Conservation (phyloP, 2,888 invertebrate species). For the Choristoneura rosaceana region DNA sequence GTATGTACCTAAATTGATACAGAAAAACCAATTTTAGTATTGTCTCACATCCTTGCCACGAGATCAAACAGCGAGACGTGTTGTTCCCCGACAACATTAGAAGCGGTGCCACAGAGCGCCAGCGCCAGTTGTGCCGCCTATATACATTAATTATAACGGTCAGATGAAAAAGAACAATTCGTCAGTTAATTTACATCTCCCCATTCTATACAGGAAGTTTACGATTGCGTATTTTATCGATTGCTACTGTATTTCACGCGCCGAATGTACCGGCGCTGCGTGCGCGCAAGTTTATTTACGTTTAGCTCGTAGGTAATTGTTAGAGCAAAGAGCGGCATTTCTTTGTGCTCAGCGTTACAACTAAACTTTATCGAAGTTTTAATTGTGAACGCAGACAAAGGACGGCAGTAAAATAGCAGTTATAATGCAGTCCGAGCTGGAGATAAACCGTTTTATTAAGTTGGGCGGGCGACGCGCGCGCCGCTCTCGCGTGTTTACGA, state of each 20-base stretch:
- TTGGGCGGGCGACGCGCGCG: conserved; percentile 67
- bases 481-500: conserved; percentile 64
- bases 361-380: conserved; percentile 81
- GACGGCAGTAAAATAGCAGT: conserved; percentile 70
- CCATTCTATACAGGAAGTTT: conserved; percentile 79
- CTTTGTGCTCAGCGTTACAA: conserved; percentile 73
- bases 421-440: conserved; percentile 72
- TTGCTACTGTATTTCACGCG: conserved; percentile 71
- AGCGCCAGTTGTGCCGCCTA: conserved; percentile 5
- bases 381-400: conserved; percentile 82
- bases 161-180: conserved; percentile 81
- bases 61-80: conserved; percentile 2
- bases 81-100: conserved; percentile 1
- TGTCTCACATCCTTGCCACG: background rate
- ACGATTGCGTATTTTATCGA: conserved; percentile 81
- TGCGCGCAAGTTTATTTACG: conserved; percentile 72
- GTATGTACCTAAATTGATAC: background rate
- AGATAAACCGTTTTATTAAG: conserved; percentile 81
- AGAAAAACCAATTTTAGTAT: background rate
- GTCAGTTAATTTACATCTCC: conserved; percentile 80
- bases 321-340: conserved; percentile 77
- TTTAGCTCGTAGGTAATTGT: conserved; percentile 65
- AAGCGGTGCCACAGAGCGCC: background rate
- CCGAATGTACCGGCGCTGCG: conserved; percentile 53
- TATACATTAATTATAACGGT: conserved; percentile 64